Percentiles rank a stretch among this genome's conserved stretches.
Conservation (phyloP, 1,140 invertebrate species). For the Temnothorax longispinosus region DNA sequence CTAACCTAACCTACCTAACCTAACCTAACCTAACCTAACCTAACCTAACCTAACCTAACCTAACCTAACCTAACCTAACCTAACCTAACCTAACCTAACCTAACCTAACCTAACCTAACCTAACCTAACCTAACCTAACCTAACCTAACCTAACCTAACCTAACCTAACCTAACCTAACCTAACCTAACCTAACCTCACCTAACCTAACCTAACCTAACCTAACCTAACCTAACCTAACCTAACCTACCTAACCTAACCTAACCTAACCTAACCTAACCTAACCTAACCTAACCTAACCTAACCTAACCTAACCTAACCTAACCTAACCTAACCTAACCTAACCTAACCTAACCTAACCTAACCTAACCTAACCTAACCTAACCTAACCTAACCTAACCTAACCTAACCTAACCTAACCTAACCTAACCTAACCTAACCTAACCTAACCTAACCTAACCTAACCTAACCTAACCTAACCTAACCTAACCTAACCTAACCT, state of each 20-base stretch:
- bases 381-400: neutral
- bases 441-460: too few species aligned
- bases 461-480: too few species aligned
- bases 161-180: conserved; percentile 6
- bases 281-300: conserved; percentile 6
- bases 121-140: conserved; percentile 6
- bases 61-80: conserved; percentile 33
- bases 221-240: conserved; percentile 23
- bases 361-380: neutral
- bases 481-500: too few species aligned
- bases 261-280: conserved; percentile 6
- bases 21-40: conserved; percentile 19
- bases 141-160: conserved; percentile 8
- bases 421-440: too few species aligned
- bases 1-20: too few species aligned
- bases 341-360: neutral
- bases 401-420: too few species aligned
- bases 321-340: conserved; percentile 8
- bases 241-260: too few species aligned
- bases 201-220: conserved; percentile 11
- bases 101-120: conserved; percentile 11
- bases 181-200: conserved; percentile 16
- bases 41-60: conserved; percentile 6
- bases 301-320: conserved; percentile 6
- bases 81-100: conserved; percentile 24